Evolutionary conservation across 2,888 invertebrate genomes (phyloP).

Genomic region (Volucella bombylans): DNA sequence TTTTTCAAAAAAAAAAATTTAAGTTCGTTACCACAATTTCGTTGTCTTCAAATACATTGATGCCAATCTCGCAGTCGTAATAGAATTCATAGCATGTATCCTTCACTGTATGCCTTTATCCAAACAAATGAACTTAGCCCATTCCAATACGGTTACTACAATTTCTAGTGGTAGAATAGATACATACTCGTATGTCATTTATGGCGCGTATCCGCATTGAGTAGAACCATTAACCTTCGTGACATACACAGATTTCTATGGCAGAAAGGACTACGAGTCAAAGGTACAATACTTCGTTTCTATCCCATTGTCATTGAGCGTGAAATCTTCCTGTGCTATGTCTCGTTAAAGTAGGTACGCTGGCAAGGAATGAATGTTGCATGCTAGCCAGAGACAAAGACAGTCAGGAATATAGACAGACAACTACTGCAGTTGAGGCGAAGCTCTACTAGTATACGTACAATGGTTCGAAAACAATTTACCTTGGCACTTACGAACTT

Average conservation of each 20-base stretch:
- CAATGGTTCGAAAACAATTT: constrained; percentile 43
- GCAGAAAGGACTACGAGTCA: constrained; percentile 9
- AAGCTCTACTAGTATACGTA: constrained; percentile 10
- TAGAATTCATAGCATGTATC: constrained; percentile 8
- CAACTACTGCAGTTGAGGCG: constrained; percentile 12
- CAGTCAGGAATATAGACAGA: neutral
- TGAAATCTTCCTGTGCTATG: neutral
- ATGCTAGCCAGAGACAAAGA: constrained; percentile 3
- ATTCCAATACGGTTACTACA: neutral
- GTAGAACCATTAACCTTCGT: constrained; percentile 25
- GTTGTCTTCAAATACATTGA: too few relatives aligned
- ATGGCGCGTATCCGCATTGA: constrained; percentile 9
- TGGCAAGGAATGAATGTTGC: constrained; percentile 3
- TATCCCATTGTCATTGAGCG: neutral
- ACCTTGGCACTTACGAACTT: constrained; percentile 36
- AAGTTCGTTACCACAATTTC: too few relatives aligned
- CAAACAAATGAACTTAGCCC: neutral
- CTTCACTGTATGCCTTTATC: neutral
- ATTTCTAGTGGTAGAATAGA: neutral
- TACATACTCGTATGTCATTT: constrained; percentile 6
- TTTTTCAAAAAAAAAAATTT: too few relatives aligned
- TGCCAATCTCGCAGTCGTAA: neutral
- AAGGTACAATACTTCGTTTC: constrained; percentile 13
- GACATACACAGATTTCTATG: neutral
- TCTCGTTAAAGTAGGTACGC: neutral